phyloP scores from a whole-genome alignment of 2,113 vertebrate species.

The Capricornis sumatraensis region DNA sequence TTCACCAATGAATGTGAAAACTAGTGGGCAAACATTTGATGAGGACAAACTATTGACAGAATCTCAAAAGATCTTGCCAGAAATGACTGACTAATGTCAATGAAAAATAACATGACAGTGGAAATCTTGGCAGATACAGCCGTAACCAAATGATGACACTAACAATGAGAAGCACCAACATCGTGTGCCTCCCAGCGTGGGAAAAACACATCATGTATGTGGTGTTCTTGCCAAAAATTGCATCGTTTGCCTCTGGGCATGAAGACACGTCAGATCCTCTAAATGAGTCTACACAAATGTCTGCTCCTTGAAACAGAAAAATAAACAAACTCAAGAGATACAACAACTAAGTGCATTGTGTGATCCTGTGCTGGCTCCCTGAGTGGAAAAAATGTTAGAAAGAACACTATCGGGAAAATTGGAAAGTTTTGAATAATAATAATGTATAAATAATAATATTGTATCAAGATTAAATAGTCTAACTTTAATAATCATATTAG shows the following conservation, averaged over 20 bases:
- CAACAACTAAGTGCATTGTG: neutral
- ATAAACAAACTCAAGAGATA: neutral
- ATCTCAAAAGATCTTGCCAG: neutral
- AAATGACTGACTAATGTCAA: neutral
- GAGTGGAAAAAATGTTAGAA: neutral
- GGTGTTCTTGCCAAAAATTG: neutral
- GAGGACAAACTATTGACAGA: neutral
- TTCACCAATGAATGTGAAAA: neutral
- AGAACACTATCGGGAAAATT: neutral
- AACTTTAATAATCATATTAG: neutral
- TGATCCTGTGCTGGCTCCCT: neutral
- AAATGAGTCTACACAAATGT: neutral
- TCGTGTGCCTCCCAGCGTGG: accelerated
- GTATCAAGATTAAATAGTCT: neutral
- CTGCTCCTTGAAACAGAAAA: neutral
- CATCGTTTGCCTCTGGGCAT: neutral
- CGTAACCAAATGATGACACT: neutral
- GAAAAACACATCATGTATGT: neutral
- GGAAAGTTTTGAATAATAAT: neutral
- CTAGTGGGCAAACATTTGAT: neutral
- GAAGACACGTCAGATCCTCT: neutral
- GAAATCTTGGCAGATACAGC: neutral
- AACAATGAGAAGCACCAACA: neutral
- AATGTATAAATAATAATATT: neutral
- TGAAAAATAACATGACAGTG: neutral